phyloP scores from a whole-genome alignment of 2,113 vertebrate genomes.

The Connochaetes taurinus region DNA sequence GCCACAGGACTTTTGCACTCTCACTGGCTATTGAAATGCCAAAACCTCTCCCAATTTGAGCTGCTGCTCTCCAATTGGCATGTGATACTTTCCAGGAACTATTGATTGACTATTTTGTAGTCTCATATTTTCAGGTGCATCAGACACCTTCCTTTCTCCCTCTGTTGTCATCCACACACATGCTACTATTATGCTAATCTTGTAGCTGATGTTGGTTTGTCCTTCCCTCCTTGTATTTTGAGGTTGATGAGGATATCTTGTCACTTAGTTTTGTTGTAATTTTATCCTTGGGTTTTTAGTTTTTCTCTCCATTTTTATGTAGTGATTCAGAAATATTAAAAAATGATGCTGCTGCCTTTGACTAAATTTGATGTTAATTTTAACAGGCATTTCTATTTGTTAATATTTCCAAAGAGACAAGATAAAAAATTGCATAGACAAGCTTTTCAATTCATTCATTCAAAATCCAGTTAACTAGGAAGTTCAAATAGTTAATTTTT shows the following conservation, averaged over 20 bases:
- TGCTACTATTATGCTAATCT: neutral
- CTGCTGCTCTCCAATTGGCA: neutral
- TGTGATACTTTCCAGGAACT: neutral
- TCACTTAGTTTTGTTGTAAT: neutral
- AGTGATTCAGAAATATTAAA: neutral
- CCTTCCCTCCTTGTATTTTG: neutral
- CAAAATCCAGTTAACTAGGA: neutral
- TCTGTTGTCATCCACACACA: neutral
- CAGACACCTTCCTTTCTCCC: neutral
- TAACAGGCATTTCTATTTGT: neutral
- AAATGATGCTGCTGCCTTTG: neutral
- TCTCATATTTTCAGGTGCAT: neutral
- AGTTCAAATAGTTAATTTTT: neutral
- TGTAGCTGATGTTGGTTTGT: neutral
- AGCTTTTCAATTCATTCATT: constrained; percentile 11
- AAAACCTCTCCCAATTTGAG: neutral
- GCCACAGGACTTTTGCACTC: neutral
- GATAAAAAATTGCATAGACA: neutral
- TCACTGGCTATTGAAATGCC: neutral
- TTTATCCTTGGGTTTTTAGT: neutral
- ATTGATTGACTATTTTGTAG: neutral
- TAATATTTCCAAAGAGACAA: neutral
- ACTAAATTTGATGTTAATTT: constrained; percentile 20
- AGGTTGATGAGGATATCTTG: neutral
- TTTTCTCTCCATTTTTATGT: neutral